Evolutionary conservation across 2,888 invertebrate genomes (phyloP), one percentile per base, ranked within the genome.

Genomic region (Hofmannophila pseudospretella): DNA sequence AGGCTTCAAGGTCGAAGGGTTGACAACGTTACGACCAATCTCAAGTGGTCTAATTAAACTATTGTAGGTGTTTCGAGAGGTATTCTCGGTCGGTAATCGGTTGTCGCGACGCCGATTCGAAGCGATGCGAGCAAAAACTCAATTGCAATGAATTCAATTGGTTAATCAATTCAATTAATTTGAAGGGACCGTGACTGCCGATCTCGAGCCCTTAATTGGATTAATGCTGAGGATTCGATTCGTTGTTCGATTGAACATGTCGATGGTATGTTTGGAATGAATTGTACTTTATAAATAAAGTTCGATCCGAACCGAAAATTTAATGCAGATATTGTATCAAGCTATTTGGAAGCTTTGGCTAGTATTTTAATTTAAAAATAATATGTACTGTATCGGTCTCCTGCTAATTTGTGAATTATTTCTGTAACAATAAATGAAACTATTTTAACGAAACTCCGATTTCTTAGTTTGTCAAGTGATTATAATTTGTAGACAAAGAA

Each of bases 101-200:
- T 26, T 14, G 23, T 25, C 33, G 12, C 32, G 10, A 16, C 16
- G 16, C 16, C 28, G 12, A 12, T 12, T 5, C 28, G 12, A 12
- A 10, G 28, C 10, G 16, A 39, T 34, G 34, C 36, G 39, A 37
- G 23, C 23, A 42, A 42, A 42, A 42, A 42, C 39, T 32, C 30
- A 34, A 39, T 30, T 36, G 35, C 37, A 16, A 10, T 33, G 30
- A 33, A 82, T 77, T 76, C 70, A 73, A 77, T 76, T 79, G 79
- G 81, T 81, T 74, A 76, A 74, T 75, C 82, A 79, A 84, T 82
- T 81, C 38, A 34, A 38, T 38, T 81, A 80, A 81, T 80, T 80
- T 73, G 67, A 75, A 66, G 54, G 60, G 59, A 72, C 71, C 61
- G 56, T n/a, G n/a, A 48, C 46, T 44, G 52, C n/a, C 54, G 58